phyloP scores from a whole-genome alignment of 30 jellyfish, hydroid and myxozoan genomes.

The Sanderia malayensis region DNA sequence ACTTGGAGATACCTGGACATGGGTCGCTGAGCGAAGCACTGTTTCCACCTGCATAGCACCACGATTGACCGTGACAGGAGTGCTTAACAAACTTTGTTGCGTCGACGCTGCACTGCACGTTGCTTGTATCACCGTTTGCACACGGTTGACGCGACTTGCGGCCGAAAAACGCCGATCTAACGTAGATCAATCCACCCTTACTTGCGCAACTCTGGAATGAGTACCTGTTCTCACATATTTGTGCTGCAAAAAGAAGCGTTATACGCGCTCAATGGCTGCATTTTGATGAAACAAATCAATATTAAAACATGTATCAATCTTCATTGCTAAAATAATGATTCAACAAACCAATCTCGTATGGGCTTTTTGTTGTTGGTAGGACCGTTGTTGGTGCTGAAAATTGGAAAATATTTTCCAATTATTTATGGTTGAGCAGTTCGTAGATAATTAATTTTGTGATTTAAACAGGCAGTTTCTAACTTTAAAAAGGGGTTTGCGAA shows the following conservation, averaged over 20 bases:
- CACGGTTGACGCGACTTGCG: slow-evolving; percentile 25
- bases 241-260: slow-evolving; percentile 8
- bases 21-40: slow-evolving; percentile 26
- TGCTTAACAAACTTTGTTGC: background rate
- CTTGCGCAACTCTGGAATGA: slow-evolving; percentile 20
- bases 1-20: slow-evolving; percentile 49
- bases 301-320: too few relatives aligned
- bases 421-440: too few relatives aligned
- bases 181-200: slow-evolving; percentile 23
- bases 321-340: too few relatives aligned
- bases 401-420: too few relatives aligned
- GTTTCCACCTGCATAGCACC: slow-evolving; percentile 3
- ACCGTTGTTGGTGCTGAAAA: too few relatives aligned
- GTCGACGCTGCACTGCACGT: slow-evolving; percentile 18
- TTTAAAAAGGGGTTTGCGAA: too few relatives aligned
- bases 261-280: too few relatives aligned
- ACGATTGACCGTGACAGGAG: slow-evolving; percentile 7
- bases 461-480: too few relatives aligned
- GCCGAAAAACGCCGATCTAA: slow-evolving; percentile 36
- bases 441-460: too few relatives aligned
- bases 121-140: slow-evolving; percentile 35
- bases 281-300: too few relatives aligned
- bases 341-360: too few relatives aligned
- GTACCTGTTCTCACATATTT: slow-evolving; percentile 10
- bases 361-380: background rate